Percentiles rank a stretch among this genome's conserved stretches.
phyloP scores from a whole-genome alignment of 2,888 invertebrate genomes.

The Athalia rosae region DNA sequence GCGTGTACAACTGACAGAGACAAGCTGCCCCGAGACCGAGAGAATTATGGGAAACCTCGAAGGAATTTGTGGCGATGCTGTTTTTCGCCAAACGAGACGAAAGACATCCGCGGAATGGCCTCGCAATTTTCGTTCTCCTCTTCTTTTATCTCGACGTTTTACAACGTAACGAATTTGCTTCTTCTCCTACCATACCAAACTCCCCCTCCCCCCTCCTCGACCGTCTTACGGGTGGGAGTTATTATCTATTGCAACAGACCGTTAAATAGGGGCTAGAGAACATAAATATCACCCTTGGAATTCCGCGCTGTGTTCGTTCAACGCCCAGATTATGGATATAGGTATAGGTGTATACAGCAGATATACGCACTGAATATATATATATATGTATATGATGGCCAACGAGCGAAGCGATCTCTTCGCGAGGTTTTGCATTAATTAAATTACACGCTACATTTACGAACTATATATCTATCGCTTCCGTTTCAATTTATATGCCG shows the following conservation, averaged over 20 bases:
- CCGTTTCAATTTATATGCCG: neutral
- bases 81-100: slow-evolving; percentile 44
- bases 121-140: slow-evolving; percentile 24
- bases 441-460: slow-evolving; percentile 17
- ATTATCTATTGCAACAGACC: slow-evolving; percentile 27
- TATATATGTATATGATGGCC: neutral
- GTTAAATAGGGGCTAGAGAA: slow-evolving; percentile 6
- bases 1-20: slow-evolving; percentile 43
- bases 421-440: slow-evolving; percentile 19
- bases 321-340: slow-evolving; percentile 9
- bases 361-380: neutral
- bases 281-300: slow-evolving; percentile 29
- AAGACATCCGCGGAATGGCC: slow-evolving; percentile 35
- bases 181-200: neutral
- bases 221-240: neutral
- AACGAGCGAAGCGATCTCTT: neutral
- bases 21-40: slow-evolving; percentile 36
- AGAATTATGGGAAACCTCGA: slow-evolving; percentile 42
- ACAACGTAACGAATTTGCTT: slow-evolving; percentile 29
- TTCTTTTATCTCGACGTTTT: neutral
- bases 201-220: no score
- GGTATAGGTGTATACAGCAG: neutral
- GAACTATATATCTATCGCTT: neutral
- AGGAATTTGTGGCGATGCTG: slow-evolving; percentile 40
- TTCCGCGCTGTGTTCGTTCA: slow-evolving; percentile 12